Conservation (phyloP, 2,113 vertebrate species). For the Brachionichthys hirsutus region DNA sequence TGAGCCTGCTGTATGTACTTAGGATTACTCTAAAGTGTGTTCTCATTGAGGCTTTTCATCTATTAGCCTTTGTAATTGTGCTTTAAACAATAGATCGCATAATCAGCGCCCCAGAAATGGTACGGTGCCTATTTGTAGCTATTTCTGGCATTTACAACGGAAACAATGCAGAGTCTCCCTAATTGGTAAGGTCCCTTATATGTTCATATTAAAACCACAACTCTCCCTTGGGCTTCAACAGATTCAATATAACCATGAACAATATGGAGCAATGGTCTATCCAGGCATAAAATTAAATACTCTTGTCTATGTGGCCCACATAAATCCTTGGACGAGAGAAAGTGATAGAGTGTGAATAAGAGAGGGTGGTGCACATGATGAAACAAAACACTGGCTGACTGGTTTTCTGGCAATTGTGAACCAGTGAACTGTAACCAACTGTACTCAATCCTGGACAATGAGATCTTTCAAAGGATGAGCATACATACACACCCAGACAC, state of each 20-base stretch:
- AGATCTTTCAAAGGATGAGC: conserved; percentile 30
- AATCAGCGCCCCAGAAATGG: conserved; percentile 28
- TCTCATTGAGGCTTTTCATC: conserved; percentile 46
- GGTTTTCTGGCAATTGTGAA: conserved; percentile 38
- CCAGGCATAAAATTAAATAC: conserved; percentile 75
- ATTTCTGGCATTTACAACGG: conserved; percentile 44
- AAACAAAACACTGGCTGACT: conserved; percentile 50
- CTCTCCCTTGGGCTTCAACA: conserved; percentile 36
- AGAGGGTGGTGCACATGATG: conserved; percentile 29
- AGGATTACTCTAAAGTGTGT: conserved; percentile 44
- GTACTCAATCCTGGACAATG: conserved; percentile 35
- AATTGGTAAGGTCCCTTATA: conserved; percentile 43
- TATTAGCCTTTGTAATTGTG: conserved; percentile 62
- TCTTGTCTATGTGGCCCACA: conserved; percentile 60
- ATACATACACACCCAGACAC: conserved; percentile 9
- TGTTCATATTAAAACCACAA: conserved; percentile 51
- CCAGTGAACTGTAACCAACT: conserved; percentile 42
- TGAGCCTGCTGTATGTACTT: conserved; percentile 54
- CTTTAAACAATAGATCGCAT: conserved; percentile 32
- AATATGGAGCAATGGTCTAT: conserved; percentile 63
- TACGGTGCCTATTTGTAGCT: conserved; percentile 32
- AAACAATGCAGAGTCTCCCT: conserved; percentile 12
- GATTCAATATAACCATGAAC: conserved; percentile 57
- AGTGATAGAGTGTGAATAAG: conserved; percentile 7
- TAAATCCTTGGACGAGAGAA: conserved; percentile 55